These are phyloP conservation scores for Caenorhabditis virilis DNA, from an alignment of 2,888 invertebrate genomes.

Conservation along the genomic window DNA sequence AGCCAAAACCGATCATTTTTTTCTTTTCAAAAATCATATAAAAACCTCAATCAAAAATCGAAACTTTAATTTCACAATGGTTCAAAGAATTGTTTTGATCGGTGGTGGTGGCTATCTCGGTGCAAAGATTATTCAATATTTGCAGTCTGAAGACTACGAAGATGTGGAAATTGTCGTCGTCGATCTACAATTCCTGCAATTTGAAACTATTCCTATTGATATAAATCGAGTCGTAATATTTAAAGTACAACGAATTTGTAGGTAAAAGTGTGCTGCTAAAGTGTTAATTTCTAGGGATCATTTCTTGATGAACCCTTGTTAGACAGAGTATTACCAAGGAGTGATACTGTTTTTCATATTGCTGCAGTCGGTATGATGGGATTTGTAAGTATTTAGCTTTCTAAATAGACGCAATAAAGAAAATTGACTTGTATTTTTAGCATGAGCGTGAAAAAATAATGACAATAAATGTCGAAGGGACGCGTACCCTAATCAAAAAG, in stretches of 20 bases:
- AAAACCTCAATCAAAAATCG: too few relatives aligned
- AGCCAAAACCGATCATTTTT: too few relatives aligned
- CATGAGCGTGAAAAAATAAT: neutral
- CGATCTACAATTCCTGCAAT: neutral
- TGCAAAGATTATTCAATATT: conserved; percentile 3
- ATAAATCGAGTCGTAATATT: too few relatives aligned
- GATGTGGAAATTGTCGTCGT: neutral
- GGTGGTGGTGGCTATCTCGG: conserved; percentile 32
- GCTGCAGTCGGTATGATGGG: conserved; percentile 3
- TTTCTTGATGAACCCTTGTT: conserved; percentile 11
- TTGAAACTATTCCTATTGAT: neutral
- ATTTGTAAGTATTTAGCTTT: neutral
- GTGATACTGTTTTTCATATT: conserved; percentile 21
- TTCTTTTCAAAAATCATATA: too few relatives aligned
- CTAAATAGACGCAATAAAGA: neutral
- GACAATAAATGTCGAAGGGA: conserved; percentile 12
- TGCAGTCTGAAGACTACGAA: neutral
- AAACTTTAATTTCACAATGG: too few relatives aligned
- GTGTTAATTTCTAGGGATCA: conserved; percentile 13
- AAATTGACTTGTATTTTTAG: too few relatives aligned
- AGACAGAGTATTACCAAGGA: conserved; percentile 7
- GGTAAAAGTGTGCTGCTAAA: too few relatives aligned
- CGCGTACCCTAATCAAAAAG: conserved; percentile 9
- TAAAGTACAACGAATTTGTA: too few relatives aligned
- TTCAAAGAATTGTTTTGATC: neutral